These are phyloP conservation scores for Bombus ignitus DNA, from an alignment of 1,140 invertebrate species.

Conservation along the genomic window DNA sequence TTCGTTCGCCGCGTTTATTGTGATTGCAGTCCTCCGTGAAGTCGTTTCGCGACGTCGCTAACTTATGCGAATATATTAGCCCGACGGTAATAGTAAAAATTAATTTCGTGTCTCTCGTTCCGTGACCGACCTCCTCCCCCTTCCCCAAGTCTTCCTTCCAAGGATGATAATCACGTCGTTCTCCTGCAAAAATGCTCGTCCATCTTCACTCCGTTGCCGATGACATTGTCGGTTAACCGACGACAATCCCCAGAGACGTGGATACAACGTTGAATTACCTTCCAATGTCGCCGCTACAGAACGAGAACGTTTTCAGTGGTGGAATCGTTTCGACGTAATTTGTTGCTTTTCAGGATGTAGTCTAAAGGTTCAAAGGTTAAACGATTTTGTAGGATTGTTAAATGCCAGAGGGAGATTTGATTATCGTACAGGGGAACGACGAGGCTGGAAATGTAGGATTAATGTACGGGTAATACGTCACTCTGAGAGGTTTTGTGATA, in stretches of 20 bases:
- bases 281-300: background rate
- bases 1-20: conserved; percentile 44
- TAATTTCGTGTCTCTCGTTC: conserved; percentile 40
- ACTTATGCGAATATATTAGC: conserved; percentile 36
- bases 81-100: conserved; percentile 53
- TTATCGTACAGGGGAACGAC: background rate
- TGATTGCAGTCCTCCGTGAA: conserved; percentile 48
- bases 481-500: background rate
- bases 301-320: background rate
- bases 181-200: conserved; percentile 54
- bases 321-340: background rate
- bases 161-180: conserved; percentile 48
- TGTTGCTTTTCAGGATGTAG: background rate
- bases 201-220: conserved; percentile 9
- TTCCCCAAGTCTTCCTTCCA: background rate
- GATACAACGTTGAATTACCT: conserved; percentile 30
- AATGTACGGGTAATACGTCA: background rate
- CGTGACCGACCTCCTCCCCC: background rate
- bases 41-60: conserved; percentile 25
- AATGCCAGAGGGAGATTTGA: background rate
- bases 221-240: conserved; percentile 21
- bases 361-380: background rate
- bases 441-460: background rate
- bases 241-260: background rate
- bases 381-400: background rate